Conservation (phyloP, 2,797 vertebrate genomes). For the Anguilla pacifica region DNA sequence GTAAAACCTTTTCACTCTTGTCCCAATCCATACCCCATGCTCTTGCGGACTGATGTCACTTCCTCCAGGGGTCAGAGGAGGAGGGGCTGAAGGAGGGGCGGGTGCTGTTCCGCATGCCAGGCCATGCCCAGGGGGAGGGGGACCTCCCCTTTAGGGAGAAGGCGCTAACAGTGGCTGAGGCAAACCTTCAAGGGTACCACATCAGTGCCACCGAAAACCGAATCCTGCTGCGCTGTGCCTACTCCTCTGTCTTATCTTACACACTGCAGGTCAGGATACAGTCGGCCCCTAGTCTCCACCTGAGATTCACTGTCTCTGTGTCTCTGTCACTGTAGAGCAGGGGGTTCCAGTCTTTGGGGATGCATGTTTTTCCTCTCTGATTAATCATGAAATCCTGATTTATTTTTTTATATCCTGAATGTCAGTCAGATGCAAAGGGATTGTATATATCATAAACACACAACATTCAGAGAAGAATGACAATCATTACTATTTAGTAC, state of each 20-base stretch:
- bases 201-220: constrained; percentile 58
- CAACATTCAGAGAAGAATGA: too few relatives aligned
- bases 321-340: too few relatives aligned
- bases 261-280: constrained; percentile 44
- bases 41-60: not conserved
- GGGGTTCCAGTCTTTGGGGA: too few relatives aligned
- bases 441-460: too few relatives aligned
- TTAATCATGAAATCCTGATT: too few relatives aligned
- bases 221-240: constrained; percentile 59
- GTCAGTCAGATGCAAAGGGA: too few relatives aligned
- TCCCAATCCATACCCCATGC: not conserved
- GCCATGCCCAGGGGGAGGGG: constrained; percentile 37
- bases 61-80: constrained; percentile 23
- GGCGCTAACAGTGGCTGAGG: constrained; percentile 54
- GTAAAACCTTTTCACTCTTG: not conserved
- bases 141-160: constrained; percentile 46
- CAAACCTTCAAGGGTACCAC: constrained; percentile 63
- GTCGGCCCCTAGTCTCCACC: not conserved
- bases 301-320: not conserved
- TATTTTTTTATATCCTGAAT: too few relatives aligned
- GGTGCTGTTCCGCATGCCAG: constrained; percentile 64
- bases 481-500: too few relatives aligned
- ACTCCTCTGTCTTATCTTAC: constrained; percentile 62
- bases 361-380: too few relatives aligned
- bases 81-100: constrained; percentile 54